Percentiles rank a stretch among this genome's conserved stretches.
These are phyloP conservation scores for Melanotus villosus DNA, from an alignment of 2,888 invertebrate genomes.

Conservation along the genomic window DNA sequence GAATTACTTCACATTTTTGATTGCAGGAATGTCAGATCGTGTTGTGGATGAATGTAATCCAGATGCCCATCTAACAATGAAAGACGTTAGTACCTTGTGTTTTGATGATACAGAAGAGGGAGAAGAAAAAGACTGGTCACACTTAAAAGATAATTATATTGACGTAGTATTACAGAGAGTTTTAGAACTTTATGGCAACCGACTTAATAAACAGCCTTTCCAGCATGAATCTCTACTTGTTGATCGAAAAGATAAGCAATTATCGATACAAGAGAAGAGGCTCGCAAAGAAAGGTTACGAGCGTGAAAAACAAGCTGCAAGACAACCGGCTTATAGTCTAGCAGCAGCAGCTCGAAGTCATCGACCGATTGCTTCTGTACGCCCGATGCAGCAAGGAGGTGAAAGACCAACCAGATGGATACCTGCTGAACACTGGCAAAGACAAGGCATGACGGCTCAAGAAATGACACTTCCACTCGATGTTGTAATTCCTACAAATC, in stretches of 20 bases:
- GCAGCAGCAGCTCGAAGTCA: conserved; percentile 59
- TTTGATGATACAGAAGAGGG: conserved; percentile 92
- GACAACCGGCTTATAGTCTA: conserved; percentile 62
- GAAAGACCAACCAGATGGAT: conserved; percentile 80
- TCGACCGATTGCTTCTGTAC: conserved; percentile 74
- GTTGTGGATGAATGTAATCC: conserved; percentile 99
- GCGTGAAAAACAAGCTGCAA: conserved; percentile 87
- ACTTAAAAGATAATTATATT: conserved; percentile 80
- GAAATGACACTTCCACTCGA: conserved; percentile 93
- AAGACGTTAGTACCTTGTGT: conserved; percentile 90
- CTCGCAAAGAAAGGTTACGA: conserved; percentile 95
- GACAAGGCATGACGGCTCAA: conserved; percentile 95
- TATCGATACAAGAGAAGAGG: conserved; percentile 94
- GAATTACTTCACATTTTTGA: no score
- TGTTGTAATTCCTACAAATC: conserved; percentile 93
- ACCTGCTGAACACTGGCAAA: conserved; percentile 91
- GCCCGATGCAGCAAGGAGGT: conserved; percentile 83
- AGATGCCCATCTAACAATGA: conserved; percentile 91
- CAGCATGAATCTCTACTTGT: conserved; percentile 95
- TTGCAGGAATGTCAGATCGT: conserved; percentile 87
- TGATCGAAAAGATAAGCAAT: conserved; percentile 94
- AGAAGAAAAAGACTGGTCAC: conserved; percentile 81
- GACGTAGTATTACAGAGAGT: conserved; percentile 88
- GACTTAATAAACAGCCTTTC: conserved; percentile 89
- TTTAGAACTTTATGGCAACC: conserved; percentile 74